Conservation (phyloP, 2,797 vertebrate species). For the Nannoperca australis region DNA sequence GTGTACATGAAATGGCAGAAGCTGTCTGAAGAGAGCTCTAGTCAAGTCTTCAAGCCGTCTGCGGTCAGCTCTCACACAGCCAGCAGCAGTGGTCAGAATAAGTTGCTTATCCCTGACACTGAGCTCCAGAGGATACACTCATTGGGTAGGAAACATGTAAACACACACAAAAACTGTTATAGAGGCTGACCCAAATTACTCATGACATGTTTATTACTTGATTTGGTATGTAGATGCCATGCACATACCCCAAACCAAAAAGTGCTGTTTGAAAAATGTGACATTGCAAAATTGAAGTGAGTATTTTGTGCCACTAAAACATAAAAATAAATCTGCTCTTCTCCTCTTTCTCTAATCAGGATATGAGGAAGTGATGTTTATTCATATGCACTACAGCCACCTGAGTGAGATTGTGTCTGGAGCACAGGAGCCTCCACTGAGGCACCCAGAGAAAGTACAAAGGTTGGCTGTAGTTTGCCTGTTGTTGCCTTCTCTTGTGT, state of each 20-base stretch:
- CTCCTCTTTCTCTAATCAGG: slow-evolving; percentile 67
- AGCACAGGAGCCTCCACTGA: slow-evolving; percentile 45
- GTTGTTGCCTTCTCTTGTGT: not conserved
- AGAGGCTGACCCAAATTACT: not conserved
- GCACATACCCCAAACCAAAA: not conserved
- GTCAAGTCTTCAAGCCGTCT: slow-evolving; percentile 82
- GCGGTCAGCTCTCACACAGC: slow-evolving; percentile 50
- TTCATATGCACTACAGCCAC: slow-evolving; percentile 84
- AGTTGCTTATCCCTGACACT: slow-evolving; percentile 81
- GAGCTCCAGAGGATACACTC: slow-evolving; percentile 82
- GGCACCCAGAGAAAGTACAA: slow-evolving; percentile 47
- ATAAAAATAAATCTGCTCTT: not conserved
- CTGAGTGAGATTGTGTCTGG: slow-evolving; percentile 75
- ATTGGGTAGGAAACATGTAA: slow-evolving; percentile 73
- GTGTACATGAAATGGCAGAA: slow-evolving; percentile 79
- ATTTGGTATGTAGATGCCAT: not conserved
- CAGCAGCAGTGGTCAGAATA: slow-evolving; percentile 69
- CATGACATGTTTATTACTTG: not conserved
- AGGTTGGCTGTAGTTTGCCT: slow-evolving; percentile 46
- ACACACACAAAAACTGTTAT: not conserved
- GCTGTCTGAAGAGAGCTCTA: slow-evolving; percentile 72
- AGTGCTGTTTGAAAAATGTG: too few relatives aligned
- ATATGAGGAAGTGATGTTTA: slow-evolving; percentile 83
- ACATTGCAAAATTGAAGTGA: not conserved
- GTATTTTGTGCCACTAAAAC: not conserved